phyloP scores from a whole-genome alignment of 2,888 invertebrate genomes.

The Ormia ochracea region DNA sequence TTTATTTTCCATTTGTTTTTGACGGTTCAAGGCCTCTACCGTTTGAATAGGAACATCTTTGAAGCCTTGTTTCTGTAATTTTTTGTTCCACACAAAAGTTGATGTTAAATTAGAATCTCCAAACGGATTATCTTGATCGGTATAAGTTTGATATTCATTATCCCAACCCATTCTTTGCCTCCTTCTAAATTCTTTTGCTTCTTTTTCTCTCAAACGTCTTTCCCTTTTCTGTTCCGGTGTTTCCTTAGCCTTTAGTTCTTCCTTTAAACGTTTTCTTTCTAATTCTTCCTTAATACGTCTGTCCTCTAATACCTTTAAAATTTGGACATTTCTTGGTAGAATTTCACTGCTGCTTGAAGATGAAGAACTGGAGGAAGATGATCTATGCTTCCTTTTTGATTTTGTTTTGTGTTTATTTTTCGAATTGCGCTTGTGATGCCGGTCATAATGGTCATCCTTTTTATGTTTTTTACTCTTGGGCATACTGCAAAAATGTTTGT shows the following conservation, averaged over 20 bases:
- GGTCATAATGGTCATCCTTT: constrained; percentile 39
- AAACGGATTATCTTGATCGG: constrained; percentile 98
- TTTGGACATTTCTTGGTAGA: constrained; percentile 49
- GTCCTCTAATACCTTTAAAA: constrained; percentile 83
- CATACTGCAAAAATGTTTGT: constrained; percentile 4
- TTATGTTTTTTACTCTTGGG: constrained; percentile 51
- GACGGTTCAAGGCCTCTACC: constrained; percentile 87
- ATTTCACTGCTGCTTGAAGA: constrained; percentile 32
- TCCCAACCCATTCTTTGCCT: constrained; percentile 98
- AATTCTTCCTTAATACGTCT: constrained; percentile 82
- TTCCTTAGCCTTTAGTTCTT: constrained; percentile 89
- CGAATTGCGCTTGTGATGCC: constrained; percentile 38
- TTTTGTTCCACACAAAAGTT: constrained; percentile 98
- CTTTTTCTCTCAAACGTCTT: constrained; percentile 91
- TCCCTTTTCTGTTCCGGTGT: constrained; percentile 95
- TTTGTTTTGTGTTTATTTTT: constrained; percentile 47
- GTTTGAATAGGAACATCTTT: constrained; percentile 86
- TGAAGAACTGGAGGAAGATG: constrained; percentile 27
- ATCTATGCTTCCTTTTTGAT: constrained; percentile 35
- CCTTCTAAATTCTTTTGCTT: constrained; percentile 90
- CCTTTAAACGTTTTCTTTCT: constrained; percentile 84
- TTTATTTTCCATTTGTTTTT: constrained; percentile 93
- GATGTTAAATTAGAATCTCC: constrained; percentile 96
- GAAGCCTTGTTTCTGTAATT: constrained; percentile 94
- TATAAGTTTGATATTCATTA: constrained; percentile 96